Percentiles rank a stretch among this genome's conserved stretches.
These are phyloP conservation scores for Nycticebus coucang DNA, from an alignment of 2,113 vertebrate genomes.

Conservation along the genomic window DNA sequence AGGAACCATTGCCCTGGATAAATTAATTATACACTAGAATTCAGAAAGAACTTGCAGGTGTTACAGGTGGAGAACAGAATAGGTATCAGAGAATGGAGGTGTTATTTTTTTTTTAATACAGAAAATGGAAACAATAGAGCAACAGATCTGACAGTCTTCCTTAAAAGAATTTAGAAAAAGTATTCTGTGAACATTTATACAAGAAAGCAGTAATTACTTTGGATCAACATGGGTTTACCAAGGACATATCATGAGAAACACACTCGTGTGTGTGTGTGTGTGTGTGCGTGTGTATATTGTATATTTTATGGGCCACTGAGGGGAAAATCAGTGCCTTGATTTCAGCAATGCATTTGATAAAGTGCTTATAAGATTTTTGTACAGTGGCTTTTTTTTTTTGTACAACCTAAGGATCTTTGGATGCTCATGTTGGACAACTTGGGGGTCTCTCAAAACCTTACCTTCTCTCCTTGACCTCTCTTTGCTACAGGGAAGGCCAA, in stretches of 20 bases:
- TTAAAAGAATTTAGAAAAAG: background rate
- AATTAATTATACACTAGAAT: conserved; percentile 53
- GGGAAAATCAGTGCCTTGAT: background rate
- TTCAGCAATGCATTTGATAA: background rate
- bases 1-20: conserved; percentile 53
- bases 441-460: background rate
- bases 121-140: conserved; percentile 48
- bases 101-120: background rate
- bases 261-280: background rate
- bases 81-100: background rate
- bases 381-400: background rate
- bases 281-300: background rate
- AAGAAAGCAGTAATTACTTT: background rate
- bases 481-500: background rate
- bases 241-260: background rate
- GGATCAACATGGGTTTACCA: background rate
- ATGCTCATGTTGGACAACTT: background rate
- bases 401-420: background rate
- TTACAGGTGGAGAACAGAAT: conserved; percentile 40
- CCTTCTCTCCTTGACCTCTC: background rate
- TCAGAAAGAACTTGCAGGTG: conserved; percentile 46
- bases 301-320: background rate
- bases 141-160: background rate
- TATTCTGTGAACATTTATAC: background rate
- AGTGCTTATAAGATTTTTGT: background rate